Evolutionary conservation across 2,113 vertebrate genomes (phyloP).

Genomic region (Oostethus manadensis): DNA sequence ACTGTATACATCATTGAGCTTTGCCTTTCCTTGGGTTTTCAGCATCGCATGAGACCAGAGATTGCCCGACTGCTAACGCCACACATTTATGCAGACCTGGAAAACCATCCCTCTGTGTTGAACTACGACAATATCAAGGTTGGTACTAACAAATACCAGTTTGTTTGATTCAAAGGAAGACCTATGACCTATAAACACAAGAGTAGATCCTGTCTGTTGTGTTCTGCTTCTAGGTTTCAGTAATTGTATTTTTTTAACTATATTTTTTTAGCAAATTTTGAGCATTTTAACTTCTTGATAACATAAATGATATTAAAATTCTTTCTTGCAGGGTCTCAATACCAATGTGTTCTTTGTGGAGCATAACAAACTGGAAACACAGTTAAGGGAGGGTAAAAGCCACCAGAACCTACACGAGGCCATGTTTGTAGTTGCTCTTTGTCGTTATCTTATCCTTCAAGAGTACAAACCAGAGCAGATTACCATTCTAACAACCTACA

Average conservation of each 20-base stretch:
- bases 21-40: slow-evolving; percentile 18
- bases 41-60: slow-evolving; percentile 95
- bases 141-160: slow-evolving; percentile 21
- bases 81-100: slow-evolving; percentile 82
- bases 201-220: too few species aligned
- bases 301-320: slow-evolving; percentile 5
- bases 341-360: slow-evolving; percentile 88
- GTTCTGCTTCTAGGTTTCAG: too few species aligned
- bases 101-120: slow-evolving; percentile 89
- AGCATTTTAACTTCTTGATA: background rate
- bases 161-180: slow-evolving; percentile 3
- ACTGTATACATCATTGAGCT: background rate
- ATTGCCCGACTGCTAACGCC: slow-evolving; percentile 87
- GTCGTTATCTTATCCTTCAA: slow-evolving; percentile 82
- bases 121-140: slow-evolving; percentile 89
- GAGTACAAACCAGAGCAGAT: slow-evolving; percentile 86
- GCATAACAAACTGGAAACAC: slow-evolving; percentile 77
- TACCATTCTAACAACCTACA: slow-evolving; percentile 94
- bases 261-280: background rate
- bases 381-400: slow-evolving; percentile 85
- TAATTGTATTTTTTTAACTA: too few species aligned
- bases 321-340: slow-evolving; percentile 74
- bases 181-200: too few species aligned
- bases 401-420: slow-evolving; percentile 88
- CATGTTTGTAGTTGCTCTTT: slow-evolving; percentile 82